Evolutionary conservation across 92 coral and sea anemone genomes (phyloP).

Genomic region (Galaxea fascicularis): DNA sequence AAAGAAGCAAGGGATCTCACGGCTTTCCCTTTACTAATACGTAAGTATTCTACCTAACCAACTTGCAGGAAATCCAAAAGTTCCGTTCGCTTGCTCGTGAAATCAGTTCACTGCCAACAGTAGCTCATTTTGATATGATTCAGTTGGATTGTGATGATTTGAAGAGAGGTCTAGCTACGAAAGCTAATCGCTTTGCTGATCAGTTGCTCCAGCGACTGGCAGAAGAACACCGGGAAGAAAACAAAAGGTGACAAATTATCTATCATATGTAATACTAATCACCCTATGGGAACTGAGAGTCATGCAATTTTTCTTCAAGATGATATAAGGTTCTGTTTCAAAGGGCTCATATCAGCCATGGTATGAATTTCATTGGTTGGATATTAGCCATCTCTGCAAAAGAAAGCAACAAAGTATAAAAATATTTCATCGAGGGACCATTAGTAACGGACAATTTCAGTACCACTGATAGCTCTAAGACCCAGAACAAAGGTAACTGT

Average conservation of each 20-base stretch:
- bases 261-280: too few species aligned
- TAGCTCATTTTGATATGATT: slow-evolving; percentile 96
- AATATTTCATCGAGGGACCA: too few species aligned
- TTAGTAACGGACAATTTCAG: too few species aligned
- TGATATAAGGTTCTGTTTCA: too few species aligned
- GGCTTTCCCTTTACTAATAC: background rate
- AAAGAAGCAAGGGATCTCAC: background rate
- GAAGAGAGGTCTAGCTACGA: slow-evolving; percentile 96
- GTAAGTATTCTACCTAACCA: background rate
- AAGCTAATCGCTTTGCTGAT: slow-evolving; percentile 97
- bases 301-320: too few species aligned
- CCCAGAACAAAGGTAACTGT: too few species aligned
- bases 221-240: slow-evolving; percentile 89
- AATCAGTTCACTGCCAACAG: slow-evolving; percentile 88
- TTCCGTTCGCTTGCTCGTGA: slow-evolving; percentile 94
- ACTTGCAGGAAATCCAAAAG: slow-evolving; percentile 85
- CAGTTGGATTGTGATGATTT: slow-evolving; percentile 98
- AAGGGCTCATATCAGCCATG: too few species aligned
- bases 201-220: slow-evolving; percentile 88
- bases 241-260: slow-evolving; percentile 55
- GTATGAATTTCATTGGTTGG: too few species aligned
- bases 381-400: too few species aligned
- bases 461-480: too few species aligned
- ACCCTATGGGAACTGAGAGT: too few species aligned
- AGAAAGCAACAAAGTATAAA: too few species aligned